A percentile compares a stretch with the other conserved stretches of the same genome.
These are phyloP conservation scores for Phrynosoma blainvillii DNA, from an alignment of 2,113 vertebrate genomes.

Conservation along the genomic window DNA sequence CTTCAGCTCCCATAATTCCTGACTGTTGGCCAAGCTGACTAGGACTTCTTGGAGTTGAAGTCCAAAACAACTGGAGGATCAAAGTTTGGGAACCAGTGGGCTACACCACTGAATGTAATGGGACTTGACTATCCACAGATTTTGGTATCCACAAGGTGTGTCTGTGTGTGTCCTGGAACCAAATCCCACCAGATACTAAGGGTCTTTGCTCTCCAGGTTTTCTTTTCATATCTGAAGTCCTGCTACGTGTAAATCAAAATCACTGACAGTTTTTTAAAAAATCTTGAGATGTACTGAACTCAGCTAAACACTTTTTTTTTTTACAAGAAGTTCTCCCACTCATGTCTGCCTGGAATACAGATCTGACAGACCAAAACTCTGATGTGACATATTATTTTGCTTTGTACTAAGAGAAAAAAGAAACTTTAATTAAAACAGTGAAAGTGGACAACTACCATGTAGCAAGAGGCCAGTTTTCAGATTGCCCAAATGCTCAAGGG, in stretches of 20 bases:
- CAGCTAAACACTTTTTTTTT: rapidly evolving
- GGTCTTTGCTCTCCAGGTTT: background rate
- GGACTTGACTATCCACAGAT: too few relatives aligned
- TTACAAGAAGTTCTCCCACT: rapidly evolving
- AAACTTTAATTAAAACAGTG: background rate
- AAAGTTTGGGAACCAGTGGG: too few relatives aligned
- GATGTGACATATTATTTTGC: rapidly evolving
- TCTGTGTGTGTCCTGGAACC: background rate
- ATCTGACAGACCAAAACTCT: background rate
- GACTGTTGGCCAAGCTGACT: too few relatives aligned
- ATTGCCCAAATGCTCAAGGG: too few relatives aligned
- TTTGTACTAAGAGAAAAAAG: background rate
- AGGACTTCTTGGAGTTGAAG: too few relatives aligned
- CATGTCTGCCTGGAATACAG: background rate
- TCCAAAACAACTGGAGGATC: too few relatives aligned
- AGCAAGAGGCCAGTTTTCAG: too few relatives aligned
- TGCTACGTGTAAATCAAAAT: background rate
- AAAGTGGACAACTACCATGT: too few relatives aligned
- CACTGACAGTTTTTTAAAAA: rapidly evolving
- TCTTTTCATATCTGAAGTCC: background rate
- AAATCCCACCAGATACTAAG: background rate
- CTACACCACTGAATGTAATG: too few relatives aligned
- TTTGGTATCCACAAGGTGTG: too few relatives aligned
- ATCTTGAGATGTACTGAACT: background rate
- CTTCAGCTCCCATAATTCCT: too few relatives aligned